Evolutionary conservation across 2,888 invertebrate genomes (phyloP).

Genomic region (Druceiella hillmani): DNA sequence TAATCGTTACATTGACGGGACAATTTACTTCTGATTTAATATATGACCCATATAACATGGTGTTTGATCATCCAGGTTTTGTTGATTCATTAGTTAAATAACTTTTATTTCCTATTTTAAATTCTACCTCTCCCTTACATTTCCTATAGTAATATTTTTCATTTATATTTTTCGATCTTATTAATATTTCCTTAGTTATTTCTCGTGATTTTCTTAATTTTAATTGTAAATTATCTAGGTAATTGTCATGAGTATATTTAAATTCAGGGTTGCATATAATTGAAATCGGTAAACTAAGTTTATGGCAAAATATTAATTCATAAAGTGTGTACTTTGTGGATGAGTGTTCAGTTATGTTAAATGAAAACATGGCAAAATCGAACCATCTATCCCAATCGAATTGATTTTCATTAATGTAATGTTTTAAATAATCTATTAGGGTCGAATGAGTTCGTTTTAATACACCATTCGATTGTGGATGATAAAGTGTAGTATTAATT

Average conservation of each 20-base stretch:
- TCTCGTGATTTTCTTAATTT: constrained; percentile 18
- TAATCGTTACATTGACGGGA: not conserved
- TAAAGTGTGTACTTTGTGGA: constrained; percentile 25
- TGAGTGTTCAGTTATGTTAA: too few species aligned
- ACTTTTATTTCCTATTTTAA: not conserved
- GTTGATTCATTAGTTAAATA: not conserved
- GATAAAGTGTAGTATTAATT: constrained; percentile 20
- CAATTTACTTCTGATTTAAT: not conserved
- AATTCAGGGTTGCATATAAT: constrained; percentile 23
- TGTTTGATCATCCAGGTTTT: not conserved
- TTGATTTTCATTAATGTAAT: constrained; percentile 25
- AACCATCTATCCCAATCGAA: constrained; percentile 29
- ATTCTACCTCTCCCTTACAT: not conserved
- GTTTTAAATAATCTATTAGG: constrained; percentile 26
- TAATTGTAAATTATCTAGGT: constrained; percentile 19
- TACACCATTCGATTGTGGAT: constrained; percentile 25
- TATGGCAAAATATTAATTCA: constrained; percentile 25
- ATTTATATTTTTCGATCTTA: constrained; percentile 12
- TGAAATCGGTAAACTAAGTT: constrained; percentile 19
- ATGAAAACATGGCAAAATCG: constrained; percentile 25
- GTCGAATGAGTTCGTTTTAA: constrained; percentile 24
- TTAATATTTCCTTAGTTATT: constrained; percentile 17
- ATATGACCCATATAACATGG: not conserved
- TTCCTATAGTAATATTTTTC: constrained; percentile 12
- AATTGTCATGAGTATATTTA: constrained; percentile 23